Conservation (phyloP, 2,797 vertebrate genomes). For the Delichon dasypus region DNA sequence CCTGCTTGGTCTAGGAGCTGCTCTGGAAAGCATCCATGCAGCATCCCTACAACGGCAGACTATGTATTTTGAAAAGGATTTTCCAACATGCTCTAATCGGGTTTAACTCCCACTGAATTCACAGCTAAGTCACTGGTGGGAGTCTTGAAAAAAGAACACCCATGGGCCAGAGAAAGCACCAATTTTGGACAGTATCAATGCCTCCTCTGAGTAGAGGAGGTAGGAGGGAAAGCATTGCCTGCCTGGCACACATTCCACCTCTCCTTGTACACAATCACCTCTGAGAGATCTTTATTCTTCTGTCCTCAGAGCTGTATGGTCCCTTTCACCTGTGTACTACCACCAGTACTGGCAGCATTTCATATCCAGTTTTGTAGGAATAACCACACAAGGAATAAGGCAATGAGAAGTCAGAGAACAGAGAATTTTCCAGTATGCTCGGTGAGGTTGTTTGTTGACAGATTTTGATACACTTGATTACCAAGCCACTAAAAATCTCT, state of each 20-base stretch:
- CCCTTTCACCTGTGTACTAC: background rate
- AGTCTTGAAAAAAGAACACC: background rate
- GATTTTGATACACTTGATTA: background rate
- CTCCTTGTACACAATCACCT: fast-evolving
- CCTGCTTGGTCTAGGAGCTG: background rate
- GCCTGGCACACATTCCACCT: background rate
- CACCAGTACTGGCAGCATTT: background rate
- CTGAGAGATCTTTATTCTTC: background rate
- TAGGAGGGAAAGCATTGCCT: background rate
- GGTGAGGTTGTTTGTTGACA: background rate
- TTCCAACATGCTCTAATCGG: background rate
- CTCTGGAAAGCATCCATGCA: slow-evolving; percentile 6
- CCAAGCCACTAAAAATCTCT: background rate
- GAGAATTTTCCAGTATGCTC: background rate
- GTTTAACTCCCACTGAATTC: slow-evolving; percentile 37
- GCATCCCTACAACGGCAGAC: background rate
- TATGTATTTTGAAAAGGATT: slow-evolving; percentile 4
- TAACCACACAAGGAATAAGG: background rate
- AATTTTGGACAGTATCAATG: background rate
- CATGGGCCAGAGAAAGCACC: background rate
- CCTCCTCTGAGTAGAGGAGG: background rate
- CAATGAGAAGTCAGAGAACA: background rate
- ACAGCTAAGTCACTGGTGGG: slow-evolving; percentile 10
- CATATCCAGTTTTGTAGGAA: background rate
- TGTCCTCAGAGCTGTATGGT: background rate